phyloP scores from a whole-genome alignment of 2,888 invertebrate genomes.

The Netelia melanura region DNA sequence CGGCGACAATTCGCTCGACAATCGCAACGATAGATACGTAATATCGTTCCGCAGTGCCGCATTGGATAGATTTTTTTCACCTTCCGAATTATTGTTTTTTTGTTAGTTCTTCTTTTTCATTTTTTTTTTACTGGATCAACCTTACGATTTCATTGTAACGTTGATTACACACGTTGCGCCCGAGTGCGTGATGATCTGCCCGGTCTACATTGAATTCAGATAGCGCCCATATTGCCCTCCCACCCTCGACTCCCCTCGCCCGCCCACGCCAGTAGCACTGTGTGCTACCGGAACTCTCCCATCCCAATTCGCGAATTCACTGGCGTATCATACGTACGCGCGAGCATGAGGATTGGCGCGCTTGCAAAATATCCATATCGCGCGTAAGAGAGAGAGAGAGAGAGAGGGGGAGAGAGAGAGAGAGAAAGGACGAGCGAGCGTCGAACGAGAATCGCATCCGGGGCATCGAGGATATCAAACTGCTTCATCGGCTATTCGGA shows the following conservation, averaged over 20 bases:
- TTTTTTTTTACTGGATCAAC: not conserved
- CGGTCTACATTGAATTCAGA: conserved; percentile 50
- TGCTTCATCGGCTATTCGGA: conserved; percentile 62
- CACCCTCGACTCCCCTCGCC: not conserved
- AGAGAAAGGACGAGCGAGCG: conserved; percentile 25
- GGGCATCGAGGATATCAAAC: conserved; percentile 55
- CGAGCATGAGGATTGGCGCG: conserved; percentile 50
- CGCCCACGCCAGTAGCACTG: not conserved
- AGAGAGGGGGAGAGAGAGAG: not conserved
- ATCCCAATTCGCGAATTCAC: conserved; percentile 46
- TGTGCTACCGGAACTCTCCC: conserved; percentile 49
- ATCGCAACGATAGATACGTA: not conserved
- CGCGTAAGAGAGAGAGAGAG: conserved; percentile 1
- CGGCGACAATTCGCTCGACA: not conserved
- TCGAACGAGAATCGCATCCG: conserved; percentile 70
- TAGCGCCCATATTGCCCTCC: conserved; percentile 54
- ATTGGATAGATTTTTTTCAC: not conserved
- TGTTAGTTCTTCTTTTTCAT: conserved; percentile 13
- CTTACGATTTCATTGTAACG: conserved; percentile 38
- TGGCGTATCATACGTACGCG: conserved; percentile 56
- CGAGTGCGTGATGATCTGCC: conserved; percentile 48
- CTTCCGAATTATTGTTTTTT: not conserved
- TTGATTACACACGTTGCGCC: conserved; percentile 44
- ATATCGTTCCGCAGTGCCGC: not conserved
- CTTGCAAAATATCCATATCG: conserved; percentile 66